Evolutionary conservation across 2,797 vertebrate genomes (phyloP).

Genomic region (Oreonectes daqikongensis): DNA sequence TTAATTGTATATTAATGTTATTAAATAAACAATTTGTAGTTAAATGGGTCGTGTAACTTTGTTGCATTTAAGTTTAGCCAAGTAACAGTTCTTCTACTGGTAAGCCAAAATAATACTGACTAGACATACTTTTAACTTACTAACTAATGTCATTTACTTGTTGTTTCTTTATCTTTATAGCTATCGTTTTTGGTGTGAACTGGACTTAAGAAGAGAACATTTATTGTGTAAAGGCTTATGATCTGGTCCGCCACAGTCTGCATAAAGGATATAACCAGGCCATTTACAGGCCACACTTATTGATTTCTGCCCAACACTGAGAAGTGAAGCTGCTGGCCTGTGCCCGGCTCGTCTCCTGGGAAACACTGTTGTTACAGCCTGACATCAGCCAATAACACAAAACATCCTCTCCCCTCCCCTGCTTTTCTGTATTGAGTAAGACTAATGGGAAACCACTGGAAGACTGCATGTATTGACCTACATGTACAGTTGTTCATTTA

Average conservation of each 20-base stretch:
- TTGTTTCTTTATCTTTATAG: too few species aligned
- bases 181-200: too few species aligned
- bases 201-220: neutral
- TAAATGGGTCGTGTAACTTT: too few species aligned
- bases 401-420: conserved; percentile 24
- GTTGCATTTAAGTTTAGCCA: too few species aligned
- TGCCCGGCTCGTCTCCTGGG: conserved; percentile 49
- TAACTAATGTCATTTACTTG: too few species aligned
- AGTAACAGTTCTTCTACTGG: too few species aligned
- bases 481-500: conserved; percentile 21
- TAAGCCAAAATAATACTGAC: too few species aligned
- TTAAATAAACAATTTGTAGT: too few species aligned
- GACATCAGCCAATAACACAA: conserved; percentile 51
- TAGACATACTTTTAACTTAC: too few species aligned
- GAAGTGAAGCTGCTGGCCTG: conserved; percentile 55
- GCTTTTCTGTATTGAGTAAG: conserved; percentile 15
- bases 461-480: conserved; percentile 25
- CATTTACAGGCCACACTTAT: conserved; percentile 56
- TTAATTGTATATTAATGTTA: too few species aligned
- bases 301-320: conserved; percentile 68
- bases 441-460: conserved; percentile 28
- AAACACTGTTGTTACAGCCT: conserved; percentile 58
- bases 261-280: conserved; percentile 65
- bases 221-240: conserved; percentile 42
- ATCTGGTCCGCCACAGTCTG: conserved; percentile 59